Base-by-base conservation (phyloP, 2,797 vertebrate genomes). In the Sylvia borin region DNA sequence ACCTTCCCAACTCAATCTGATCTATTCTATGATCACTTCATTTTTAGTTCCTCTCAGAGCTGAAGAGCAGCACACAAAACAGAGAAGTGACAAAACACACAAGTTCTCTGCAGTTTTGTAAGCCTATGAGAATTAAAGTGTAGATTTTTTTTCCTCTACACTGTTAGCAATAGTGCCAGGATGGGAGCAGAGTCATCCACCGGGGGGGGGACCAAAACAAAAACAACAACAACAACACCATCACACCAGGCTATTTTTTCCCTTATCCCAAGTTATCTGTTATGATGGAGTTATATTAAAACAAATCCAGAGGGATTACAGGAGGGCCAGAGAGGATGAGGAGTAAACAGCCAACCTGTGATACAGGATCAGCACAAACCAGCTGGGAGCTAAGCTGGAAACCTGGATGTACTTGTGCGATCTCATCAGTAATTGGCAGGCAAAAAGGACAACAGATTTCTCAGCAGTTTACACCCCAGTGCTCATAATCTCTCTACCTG, bases 401-500 rank as follows among this genome's bases (percentile, higher is more conserved):
- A 87, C 12, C 19, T 60, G 42, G 81, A 42, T 4, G 11, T 24
- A 13, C 38, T 42, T 57, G 31, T 79, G 51, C 38, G 14, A 79
- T 45, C 29, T 76, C 71, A 53, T 51, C 60, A 34, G 10, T 62
- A 54, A 58, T 18, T 16, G 8, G 14, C 16, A 66, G 51, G 48
- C 38, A 65, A 27, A 76, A 83, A 68, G 13, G 13, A 55, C 45
- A 64, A 13, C 16, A 76, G 51, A 40, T 38, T 32, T 36, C 50
- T 72, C 47, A 51, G 66, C 22, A 74, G 8, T 40, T 84, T 55
- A 13, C 31, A 54, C 21, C 13, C 67, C 55, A 74, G 31, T 27
- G 48, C n/a, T 65, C 0, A 0, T 50, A 47, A 48, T 13, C 20
- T 77, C 25, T 83, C 43, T 43, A 67, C 21, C 1, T 4, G 0